These are phyloP conservation scores for Drosophila quinaria DNA, from an alignment of 2,888 invertebrate genomes.

Conservation along the genomic window DNA sequence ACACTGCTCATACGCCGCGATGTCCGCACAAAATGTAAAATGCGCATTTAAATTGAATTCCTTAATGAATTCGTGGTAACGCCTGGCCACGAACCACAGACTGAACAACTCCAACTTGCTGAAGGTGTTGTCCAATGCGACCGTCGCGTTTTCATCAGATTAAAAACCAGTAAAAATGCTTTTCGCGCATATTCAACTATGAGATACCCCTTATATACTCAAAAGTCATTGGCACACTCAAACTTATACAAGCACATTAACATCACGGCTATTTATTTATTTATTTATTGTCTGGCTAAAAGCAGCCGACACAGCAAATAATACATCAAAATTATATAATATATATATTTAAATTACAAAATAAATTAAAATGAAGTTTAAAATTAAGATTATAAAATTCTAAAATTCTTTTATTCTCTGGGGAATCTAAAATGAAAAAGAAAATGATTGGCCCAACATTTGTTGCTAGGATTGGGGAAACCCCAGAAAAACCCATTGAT, in stretches of 20 bases:
- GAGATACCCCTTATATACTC: neutral
- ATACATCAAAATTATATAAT: no score
- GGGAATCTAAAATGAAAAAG: no score
- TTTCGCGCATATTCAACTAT: neutral
- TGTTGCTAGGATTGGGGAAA: no score
- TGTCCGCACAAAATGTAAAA: slow-evolving; percentile 64
- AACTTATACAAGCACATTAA: neutral
- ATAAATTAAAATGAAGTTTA: no score
- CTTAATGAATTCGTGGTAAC: slow-evolving; percentile 74
- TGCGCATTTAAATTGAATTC: slow-evolving; percentile 79
- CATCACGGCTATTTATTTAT: neutral
- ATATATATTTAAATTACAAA: no score
- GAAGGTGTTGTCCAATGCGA: slow-evolving; percentile 58
- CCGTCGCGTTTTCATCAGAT: slow-evolving; percentile 61
- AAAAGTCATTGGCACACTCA: no score
- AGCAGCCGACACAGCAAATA: no score
- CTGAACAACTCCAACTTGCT: slow-evolving; percentile 27
- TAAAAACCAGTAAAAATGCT: slow-evolving; percentile 25
- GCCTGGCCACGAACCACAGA: slow-evolving; percentile 47
- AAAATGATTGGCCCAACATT: no score
- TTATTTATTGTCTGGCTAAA: no score
- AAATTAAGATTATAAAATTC: no score
- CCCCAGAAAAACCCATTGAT: no score
- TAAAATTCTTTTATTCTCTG: no score
- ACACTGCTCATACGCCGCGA: slow-evolving; percentile 62